Conservation (phyloP, 2,113 vertebrate genomes). For the Picathartes gymnocephalus region DNA sequence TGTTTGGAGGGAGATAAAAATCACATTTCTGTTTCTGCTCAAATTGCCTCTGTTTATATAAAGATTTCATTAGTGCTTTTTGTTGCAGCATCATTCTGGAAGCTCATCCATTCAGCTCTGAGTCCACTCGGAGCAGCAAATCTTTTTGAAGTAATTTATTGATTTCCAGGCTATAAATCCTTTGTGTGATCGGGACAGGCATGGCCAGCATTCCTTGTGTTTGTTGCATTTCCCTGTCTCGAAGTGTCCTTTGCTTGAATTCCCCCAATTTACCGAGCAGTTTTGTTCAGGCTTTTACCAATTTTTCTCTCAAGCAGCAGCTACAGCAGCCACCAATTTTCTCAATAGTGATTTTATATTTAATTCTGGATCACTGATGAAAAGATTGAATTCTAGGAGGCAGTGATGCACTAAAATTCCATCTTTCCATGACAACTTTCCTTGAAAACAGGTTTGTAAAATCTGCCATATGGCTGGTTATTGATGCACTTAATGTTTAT, state of each 20-base stretch:
- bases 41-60: not conserved
- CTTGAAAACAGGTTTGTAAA: not conserved
- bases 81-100: not conserved
- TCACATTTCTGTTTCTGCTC: conserved; percentile 20
- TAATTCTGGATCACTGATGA: conserved; percentile 29
- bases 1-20: not conserved
- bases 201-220: not conserved
- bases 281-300: not conserved
- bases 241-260: not conserved
- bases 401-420: not conserved
- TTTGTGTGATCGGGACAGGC: not conserved
- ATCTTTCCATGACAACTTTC: not conserved
- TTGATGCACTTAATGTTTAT: not conserved
- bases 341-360: not conserved
- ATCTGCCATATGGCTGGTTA: not conserved
- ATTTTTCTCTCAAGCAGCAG: not conserved
- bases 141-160: not conserved
- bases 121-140: not conserved
- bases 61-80: conserved; percentile 14
- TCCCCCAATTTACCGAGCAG: not conserved
- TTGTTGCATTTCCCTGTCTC: not conserved
- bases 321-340: not conserved
- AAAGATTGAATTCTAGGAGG: not conserved
- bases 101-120: not conserved
- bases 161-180: not conserved